Percentiles rank a stretch among this genome's conserved stretches.
Evolutionary conservation across 2,888 invertebrate genomes (phyloP).

Genomic region (Cyclophora albipunctata): DNA sequence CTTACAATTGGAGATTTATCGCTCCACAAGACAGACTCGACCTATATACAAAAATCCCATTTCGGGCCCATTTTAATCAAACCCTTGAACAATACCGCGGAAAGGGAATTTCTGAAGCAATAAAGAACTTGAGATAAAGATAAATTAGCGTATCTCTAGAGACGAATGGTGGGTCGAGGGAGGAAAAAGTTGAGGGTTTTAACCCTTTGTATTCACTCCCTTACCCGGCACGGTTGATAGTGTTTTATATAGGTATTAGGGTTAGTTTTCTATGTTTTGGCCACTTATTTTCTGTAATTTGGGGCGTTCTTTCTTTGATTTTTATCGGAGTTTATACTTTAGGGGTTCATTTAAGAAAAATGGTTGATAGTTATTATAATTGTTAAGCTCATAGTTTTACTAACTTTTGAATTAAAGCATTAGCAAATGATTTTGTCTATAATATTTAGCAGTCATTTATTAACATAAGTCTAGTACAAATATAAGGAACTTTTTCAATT

Average conservation of each 20-base stretch:
- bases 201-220: slow-evolving; percentile 62
- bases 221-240: slow-evolving; percentile 45
- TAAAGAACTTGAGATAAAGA: slow-evolving; percentile 63
- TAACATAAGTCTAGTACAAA: no score
- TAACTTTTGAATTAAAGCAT: no score
- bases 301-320: no score
- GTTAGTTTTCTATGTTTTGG: neutral
- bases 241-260: slow-evolving; percentile 38
- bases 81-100: slow-evolving; percentile 54
- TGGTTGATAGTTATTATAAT: no score
- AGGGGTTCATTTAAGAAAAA: no score
- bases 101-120: slow-evolving; percentile 47
- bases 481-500: no score
- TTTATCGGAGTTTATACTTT: no score
- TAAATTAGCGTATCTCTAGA: slow-evolving; percentile 65
- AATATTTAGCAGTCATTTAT: no score
- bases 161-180: slow-evolving; percentile 57
- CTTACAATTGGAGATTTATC: no score
- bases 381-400: no score
- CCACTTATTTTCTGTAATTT: neutral
- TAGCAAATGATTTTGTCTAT: no score
- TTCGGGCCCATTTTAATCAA: slow-evolving; percentile 38
- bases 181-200: slow-evolving; percentile 60
- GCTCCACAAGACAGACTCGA: neutral
- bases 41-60: slow-evolving; percentile 12